Conservation (phyloP, 35 echinoderm and acorn worm genomes). For the Diadema setosum region DNA sequence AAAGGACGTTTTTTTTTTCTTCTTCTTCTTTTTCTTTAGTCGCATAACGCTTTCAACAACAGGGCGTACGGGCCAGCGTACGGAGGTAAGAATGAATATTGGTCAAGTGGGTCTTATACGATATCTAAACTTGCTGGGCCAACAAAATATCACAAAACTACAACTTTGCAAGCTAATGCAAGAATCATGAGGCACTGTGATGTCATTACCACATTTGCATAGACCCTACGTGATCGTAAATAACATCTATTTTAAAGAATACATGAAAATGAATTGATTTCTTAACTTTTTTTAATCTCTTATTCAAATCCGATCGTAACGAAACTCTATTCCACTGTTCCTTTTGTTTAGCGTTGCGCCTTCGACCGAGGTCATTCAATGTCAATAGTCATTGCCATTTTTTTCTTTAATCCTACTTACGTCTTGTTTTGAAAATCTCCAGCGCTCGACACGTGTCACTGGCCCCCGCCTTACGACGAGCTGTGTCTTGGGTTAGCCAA, state of each 20-base stretch:
- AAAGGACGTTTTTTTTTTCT: neutral
- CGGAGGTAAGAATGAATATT: slow-evolving; percentile 42
- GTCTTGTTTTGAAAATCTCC: neutral
- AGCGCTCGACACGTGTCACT: slow-evolving; percentile 65
- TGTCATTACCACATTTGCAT: neutral
- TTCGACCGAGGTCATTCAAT: neutral
- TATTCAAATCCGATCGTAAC: neutral
- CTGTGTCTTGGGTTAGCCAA: slow-evolving; percentile 48
- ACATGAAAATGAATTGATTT: neutral
- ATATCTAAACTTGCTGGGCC: too few relatives aligned
- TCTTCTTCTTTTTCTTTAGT: slow-evolving; percentile 27
- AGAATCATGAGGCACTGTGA: neutral
- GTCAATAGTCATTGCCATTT: neutral
- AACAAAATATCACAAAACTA: neutral
- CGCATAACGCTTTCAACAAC: slow-evolving; percentile 81
- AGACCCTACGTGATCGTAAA: neutral
- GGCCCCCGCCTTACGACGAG: slow-evolving; percentile 61
- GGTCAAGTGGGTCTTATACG: too few relatives aligned
- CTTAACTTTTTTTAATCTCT: neutral
- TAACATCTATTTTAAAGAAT: neutral
- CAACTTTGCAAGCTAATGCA: neutral
- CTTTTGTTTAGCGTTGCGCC: too few relatives aligned
- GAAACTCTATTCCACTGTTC: neutral
- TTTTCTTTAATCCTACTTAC: neutral
- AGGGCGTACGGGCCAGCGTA: slow-evolving; percentile 41